Evolutionary conservation across 2,113 vertebrate genomes (phyloP), one percentile per base, ranked within the genome.

Genomic region (Tauraco erythrolophus): DNA sequence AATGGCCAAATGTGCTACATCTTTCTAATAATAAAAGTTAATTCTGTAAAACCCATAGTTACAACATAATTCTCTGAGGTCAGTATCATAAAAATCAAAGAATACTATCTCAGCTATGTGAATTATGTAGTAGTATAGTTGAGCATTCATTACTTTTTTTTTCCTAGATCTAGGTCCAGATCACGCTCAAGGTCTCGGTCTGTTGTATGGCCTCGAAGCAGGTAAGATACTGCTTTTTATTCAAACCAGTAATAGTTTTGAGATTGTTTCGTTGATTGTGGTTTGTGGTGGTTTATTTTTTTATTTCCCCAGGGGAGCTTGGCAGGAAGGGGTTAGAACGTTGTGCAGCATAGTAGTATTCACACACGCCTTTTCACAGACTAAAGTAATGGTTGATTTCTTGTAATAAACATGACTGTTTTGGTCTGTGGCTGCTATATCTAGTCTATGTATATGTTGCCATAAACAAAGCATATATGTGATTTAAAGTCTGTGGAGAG

Each of bases 101-200:
- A 82, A 22, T 27, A 11, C 12, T 41, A 1, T 25, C 7, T 69
- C 18, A 25, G 14, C 5, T 86, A 5, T 23, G 4, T 30, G 15
- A 48, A 41, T 58, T 2, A 1, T 15, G 6, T 27, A 25, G 37
- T 6, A 14, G 37, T 6, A 14, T 23, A 22, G 33, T 21, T 92
- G 51, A 93, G 15, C 35, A 79, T 53, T n/a, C 11, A 6, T 45
- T 86, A 30, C 1, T 61, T 39, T 70, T 56, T 56, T 41, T 76
- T 28, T n/a, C 12, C 53, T 88, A 98, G 98, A 74, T 98, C 98
- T 76, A 97, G 98, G 91, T 98, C 98, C 72, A 97, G 98, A 24
- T 99, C 99, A 9, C 98, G 98, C 58, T 99, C 99, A 17, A 98
- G 98, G 69, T 99, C 99, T 66, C 97, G 98, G 10, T 99, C 98